phyloP scores from a whole-genome alignment of 2,797 vertebrate genomes.

The Enteromius viviparus region DNA sequence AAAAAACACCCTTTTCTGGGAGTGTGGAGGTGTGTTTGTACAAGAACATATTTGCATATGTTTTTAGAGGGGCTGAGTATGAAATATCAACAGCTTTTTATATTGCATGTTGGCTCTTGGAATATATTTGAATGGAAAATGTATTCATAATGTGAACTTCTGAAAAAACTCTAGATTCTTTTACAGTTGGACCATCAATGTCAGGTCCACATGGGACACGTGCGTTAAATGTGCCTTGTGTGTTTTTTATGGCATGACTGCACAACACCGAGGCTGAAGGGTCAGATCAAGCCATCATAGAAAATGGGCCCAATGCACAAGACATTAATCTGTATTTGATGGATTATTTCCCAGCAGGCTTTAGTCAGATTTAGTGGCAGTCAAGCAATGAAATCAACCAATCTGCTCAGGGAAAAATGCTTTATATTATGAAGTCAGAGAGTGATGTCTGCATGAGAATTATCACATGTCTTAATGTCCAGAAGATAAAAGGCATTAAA shows the following conservation, averaged over 20 bases:
- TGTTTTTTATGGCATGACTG: constrained; percentile 11
- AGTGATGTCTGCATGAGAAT: neutral
- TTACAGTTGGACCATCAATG: neutral
- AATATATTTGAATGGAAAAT: neutral
- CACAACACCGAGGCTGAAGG: constrained; percentile 3
- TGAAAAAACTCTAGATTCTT: neutral
- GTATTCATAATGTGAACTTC: neutral
- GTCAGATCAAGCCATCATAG: constrained; percentile 31
- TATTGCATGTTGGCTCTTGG: neutral
- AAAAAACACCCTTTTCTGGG: constrained; percentile 20
- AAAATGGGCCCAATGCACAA: constrained; percentile 43
- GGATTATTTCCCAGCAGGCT: constrained; percentile 49
- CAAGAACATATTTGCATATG: constrained; percentile 41
- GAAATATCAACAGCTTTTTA: constrained; percentile 6
- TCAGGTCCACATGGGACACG: neutral
- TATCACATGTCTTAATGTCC: constrained; percentile 11
- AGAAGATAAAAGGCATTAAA: neutral
- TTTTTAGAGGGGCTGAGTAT: neutral
- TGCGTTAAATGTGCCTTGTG: neutral
- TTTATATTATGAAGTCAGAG: constrained; percentile 36
- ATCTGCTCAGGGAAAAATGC: neutral
- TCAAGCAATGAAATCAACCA: constrained; percentile 31
- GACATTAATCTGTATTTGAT: constrained; percentile 51
- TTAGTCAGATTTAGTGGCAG: constrained; percentile 47
- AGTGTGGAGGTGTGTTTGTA: constrained; percentile 38